These are phyloP conservation scores for Neocloeon triangulifer DNA, from an alignment of 1,140 invertebrate species.

Conservation along the genomic window DNA sequence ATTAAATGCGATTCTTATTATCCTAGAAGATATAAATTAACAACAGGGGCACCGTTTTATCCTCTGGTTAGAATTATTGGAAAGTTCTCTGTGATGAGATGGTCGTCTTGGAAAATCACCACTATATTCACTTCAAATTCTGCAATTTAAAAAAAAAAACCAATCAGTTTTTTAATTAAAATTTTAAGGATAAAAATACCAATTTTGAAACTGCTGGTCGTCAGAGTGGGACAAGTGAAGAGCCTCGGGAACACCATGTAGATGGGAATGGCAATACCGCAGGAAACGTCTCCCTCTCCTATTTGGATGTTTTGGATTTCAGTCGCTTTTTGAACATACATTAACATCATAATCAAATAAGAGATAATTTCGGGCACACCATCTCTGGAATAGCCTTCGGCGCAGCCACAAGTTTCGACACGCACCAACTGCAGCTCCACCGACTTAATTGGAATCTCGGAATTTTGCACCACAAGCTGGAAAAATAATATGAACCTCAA, in stretches of 20 bases:
- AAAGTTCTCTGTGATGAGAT: conserved; percentile 91
- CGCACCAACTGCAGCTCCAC: conserved; percentile 86
- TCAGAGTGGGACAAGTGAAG: conserved; percentile 84
- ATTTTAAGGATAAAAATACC: conserved; percentile 29
- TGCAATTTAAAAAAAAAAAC: conserved; percentile 29
- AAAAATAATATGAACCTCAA: conserved; percentile 8
- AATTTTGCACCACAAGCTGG: conserved; percentile 45
- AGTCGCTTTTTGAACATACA: conserved; percentile 59
- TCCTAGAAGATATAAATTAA: too few relatives aligned
- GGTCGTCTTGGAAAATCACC: conserved; percentile 79
- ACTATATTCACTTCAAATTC: conserved; percentile 93
- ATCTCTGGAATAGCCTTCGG: conserved; percentile 84
- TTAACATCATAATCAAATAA: conserved; percentile 3
- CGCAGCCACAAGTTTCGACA: conserved; percentile 88
- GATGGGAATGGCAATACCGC: conserved; percentile 66
- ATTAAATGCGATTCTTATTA: too few relatives aligned
- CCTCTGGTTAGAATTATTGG: conserved; percentile 52
- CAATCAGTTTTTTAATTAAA: not conserved
- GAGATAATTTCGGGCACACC: conserved; percentile 27
- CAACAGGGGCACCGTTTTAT: too few relatives aligned
- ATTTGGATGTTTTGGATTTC: conserved; percentile 98
- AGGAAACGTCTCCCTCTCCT: conserved; percentile 71
- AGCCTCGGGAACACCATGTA: conserved; percentile 88
- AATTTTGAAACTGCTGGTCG: conserved; percentile 86
- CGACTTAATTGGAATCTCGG: conserved; percentile 64